Percentiles rank a stretch among this genome's conserved stretches.
Conservation (phyloP, 2,888 invertebrate species). For the Napeogenes inachia region DNA sequence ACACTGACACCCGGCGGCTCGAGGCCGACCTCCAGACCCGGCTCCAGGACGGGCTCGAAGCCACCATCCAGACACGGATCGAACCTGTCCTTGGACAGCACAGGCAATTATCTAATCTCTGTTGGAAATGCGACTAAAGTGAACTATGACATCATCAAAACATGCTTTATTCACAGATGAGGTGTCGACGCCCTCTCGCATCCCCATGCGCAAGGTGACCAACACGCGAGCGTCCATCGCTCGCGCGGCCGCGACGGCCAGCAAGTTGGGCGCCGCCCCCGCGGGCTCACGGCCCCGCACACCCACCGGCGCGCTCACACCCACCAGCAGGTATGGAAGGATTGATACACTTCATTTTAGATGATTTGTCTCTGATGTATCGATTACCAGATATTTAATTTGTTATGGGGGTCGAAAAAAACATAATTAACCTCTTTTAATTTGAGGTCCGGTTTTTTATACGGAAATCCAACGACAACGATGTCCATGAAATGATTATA, state of each 20-base stretch:
- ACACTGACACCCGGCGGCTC: conserved; percentile 88
- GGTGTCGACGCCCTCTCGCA: conserved; percentile 85
- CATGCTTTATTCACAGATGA: conserved; percentile 76
- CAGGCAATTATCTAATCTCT: conserved; percentile 77
- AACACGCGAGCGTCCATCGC: conserved; percentile 76
- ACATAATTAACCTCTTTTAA: too few species aligned
- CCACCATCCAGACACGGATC: conserved; percentile 96
- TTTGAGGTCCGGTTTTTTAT: too few species aligned
- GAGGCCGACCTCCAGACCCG: conserved; percentile 90
- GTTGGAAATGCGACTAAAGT: not conserved
- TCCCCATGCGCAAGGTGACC: conserved; percentile 84
- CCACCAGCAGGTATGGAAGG: conserved; percentile 82
- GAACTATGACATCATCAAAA: not conserved
- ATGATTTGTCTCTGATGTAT: too few species aligned
- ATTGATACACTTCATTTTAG: too few species aligned
- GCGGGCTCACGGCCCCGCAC: conserved; percentile 83
- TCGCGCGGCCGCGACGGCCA: conserved; percentile 79
- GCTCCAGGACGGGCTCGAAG: conserved; percentile 91
- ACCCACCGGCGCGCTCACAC: conserved; percentile 86
- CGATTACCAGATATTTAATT: too few species aligned
- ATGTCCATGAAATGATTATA: too few species aligned
- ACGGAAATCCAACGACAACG: too few species aligned
- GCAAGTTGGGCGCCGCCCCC: conserved; percentile 79
- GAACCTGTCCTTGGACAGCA: conserved; percentile 92
- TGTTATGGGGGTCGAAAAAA: too few species aligned